Percentiles rank a stretch among this genome's conserved stretches.
phyloP scores from a whole-genome alignment of 2,797 vertebrate genomes.

The Myoxocephalus aenaeus region DNA sequence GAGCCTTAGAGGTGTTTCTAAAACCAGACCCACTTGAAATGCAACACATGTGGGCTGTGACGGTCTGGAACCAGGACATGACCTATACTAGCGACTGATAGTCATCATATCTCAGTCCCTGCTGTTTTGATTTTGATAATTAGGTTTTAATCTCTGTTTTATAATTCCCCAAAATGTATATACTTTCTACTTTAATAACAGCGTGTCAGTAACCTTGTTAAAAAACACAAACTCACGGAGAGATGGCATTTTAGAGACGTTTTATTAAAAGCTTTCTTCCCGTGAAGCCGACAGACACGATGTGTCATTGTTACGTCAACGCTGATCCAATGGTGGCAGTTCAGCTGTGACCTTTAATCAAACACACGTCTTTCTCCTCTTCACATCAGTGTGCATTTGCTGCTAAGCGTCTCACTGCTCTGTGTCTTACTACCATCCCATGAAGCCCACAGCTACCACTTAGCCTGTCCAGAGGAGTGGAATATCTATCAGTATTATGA shows the following conservation, averaged over 20 bases:
- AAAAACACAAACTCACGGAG: slow-evolving; percentile 2
- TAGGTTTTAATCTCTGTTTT: neutral
- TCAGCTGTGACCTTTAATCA: slow-evolving; percentile 17
- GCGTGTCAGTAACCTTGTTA: neutral
- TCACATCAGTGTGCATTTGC: slow-evolving; percentile 30
- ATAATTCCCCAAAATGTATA: neutral
- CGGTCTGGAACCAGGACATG: neutral
- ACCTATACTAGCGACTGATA: neutral
- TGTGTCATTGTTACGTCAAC: slow-evolving; percentile 19
- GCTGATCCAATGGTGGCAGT: slow-evolving; percentile 26
- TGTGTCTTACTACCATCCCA: slow-evolving; percentile 43
- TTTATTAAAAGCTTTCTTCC: slow-evolving; percentile 13
- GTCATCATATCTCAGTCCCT: neutral
- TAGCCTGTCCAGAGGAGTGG: slow-evolving; percentile 65
- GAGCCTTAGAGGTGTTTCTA: neutral
- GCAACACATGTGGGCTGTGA: neutral
- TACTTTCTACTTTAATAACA: neutral
- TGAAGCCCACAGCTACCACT: slow-evolving; percentile 58
- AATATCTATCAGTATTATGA: slow-evolving; percentile 69
- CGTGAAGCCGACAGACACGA: neutral
- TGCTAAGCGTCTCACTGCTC: slow-evolving; percentile 40
- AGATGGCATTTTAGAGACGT: slow-evolving; percentile 1
- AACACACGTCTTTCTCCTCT: slow-evolving; percentile 10
- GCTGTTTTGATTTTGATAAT: neutral
- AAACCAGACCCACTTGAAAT: neutral